Conservation (phyloP, 1,140 invertebrate species). For the Drosophila pruinosa region DNA sequence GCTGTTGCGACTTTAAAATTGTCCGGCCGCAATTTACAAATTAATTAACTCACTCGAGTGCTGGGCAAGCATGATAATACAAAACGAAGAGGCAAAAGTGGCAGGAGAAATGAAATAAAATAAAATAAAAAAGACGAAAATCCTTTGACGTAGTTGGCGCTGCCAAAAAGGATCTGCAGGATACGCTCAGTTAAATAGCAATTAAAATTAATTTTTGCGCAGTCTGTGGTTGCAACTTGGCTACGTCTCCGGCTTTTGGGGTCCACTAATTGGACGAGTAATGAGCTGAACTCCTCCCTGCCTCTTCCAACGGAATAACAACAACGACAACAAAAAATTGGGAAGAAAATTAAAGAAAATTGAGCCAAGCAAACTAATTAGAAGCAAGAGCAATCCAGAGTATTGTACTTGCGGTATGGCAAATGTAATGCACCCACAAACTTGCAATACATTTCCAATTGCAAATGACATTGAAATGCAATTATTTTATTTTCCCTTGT, state of each 20-base stretch:
- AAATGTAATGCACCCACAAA: not conserved
- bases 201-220: slow-evolving; percentile 78
- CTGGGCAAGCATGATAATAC: slow-evolving; percentile 15
- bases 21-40: slow-evolving; percentile 37
- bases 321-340: not conserved
- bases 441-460: slow-evolving; percentile 12
- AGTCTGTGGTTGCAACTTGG: slow-evolving; percentile 46
- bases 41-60: slow-evolving; percentile 46
- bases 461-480: slow-evolving; percentile 66
- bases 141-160: slow-evolving; percentile 30
- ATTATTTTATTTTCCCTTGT: slow-evolving; percentile 41
- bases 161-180: slow-evolving; percentile 38
- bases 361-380: slow-evolving; percentile 57
- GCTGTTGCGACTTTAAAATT: slow-evolving; percentile 20
- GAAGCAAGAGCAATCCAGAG: not conserved
- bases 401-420: slow-evolving; percentile 19
- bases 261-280: slow-evolving; percentile 61
- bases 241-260: slow-evolving; percentile 9
- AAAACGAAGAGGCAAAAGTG: not conserved
- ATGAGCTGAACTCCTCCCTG: slow-evolving; percentile 23
- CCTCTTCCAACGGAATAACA: not conserved
- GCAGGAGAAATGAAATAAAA: slow-evolving; percentile 21
- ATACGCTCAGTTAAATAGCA: slow-evolving; percentile 75
- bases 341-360: slow-evolving; percentile 29
- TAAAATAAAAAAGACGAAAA: slow-evolving; percentile 4